These are phyloP conservation scores for Rhineura floridana DNA, from an alignment of 2,113 vertebrate genomes.

Conservation along the genomic window DNA sequence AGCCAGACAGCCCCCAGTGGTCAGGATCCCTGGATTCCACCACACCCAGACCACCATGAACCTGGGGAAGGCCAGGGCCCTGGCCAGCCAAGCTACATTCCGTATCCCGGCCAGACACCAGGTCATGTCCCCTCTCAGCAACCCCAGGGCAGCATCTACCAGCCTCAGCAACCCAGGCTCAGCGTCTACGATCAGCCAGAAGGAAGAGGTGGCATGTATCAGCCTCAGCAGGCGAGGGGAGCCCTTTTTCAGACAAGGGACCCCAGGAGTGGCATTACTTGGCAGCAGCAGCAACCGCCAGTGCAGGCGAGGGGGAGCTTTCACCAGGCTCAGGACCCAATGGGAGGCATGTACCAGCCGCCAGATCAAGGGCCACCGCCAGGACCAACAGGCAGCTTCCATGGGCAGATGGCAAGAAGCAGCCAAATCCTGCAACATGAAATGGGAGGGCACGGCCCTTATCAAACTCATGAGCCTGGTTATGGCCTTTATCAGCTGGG, in stretches of 20 bases:
- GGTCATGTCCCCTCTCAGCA: neutral
- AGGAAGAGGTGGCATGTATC: neutral
- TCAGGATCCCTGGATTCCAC: too few relatives aligned
- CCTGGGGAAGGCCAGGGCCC: accelerated
- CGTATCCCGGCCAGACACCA: neutral
- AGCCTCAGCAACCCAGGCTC: neutral
- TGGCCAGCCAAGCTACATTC: too few relatives aligned
- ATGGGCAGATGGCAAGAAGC: neutral
- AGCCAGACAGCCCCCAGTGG: neutral
- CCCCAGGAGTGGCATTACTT: accelerated
- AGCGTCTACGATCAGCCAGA: accelerated
- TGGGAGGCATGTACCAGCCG: neutral
- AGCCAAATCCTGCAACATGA: neutral
- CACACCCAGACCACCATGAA: too few relatives aligned
- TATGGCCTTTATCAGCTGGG: constrained; percentile 40
- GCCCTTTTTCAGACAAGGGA: accelerated
- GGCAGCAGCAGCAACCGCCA: neutral
- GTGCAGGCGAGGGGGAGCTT: accelerated
- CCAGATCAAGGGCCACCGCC: neutral
- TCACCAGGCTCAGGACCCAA: accelerated
- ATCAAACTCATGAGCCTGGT: constrained; percentile 60
- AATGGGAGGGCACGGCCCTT: constrained; percentile 44
- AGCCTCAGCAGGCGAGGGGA: neutral
- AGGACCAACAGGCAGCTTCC: neutral
- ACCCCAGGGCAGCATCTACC: neutral